Evolutionary conservation across 2,113 vertebrate genomes (phyloP).

Genomic region (Prolemur simus): DNA sequence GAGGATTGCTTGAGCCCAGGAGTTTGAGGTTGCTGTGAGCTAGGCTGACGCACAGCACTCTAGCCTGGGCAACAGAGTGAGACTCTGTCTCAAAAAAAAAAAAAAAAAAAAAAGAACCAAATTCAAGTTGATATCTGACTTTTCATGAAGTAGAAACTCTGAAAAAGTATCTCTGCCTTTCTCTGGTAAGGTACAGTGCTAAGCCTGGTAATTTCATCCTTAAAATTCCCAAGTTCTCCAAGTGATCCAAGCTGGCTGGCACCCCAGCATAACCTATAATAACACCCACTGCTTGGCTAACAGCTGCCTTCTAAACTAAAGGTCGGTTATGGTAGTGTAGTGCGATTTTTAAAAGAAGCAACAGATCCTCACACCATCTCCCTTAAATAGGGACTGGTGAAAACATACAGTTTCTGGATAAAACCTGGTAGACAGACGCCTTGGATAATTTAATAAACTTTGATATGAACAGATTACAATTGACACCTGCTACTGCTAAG

Average conservation of each 20-base stretch:
- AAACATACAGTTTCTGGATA: not conserved
- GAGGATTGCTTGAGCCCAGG: too few species aligned
- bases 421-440: not conserved
- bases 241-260: not conserved
- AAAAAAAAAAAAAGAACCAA: not conserved
- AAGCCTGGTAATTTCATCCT: not conserved
- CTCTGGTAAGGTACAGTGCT: not conserved
- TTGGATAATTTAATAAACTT: conserved; percentile 14
- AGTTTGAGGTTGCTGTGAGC: too few species aligned
- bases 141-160: not conserved
- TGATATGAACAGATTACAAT: not conserved
- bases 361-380: not conserved
- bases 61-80: too few species aligned
- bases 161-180: not conserved
- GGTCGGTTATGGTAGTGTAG: not conserved
- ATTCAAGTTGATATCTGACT: not conserved
- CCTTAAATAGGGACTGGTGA: not conserved
- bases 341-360: not conserved
- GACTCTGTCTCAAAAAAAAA: too few species aligned
- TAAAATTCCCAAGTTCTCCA: not conserved
- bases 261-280: not conserved
- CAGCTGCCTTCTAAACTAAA: not conserved
- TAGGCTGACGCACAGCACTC: too few species aligned
- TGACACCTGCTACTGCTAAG: not conserved
- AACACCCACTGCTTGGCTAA: not conserved